phyloP scores from a whole-genome alignment of 2,888 invertebrate species.

The Troglohyphantes excavatus region DNA sequence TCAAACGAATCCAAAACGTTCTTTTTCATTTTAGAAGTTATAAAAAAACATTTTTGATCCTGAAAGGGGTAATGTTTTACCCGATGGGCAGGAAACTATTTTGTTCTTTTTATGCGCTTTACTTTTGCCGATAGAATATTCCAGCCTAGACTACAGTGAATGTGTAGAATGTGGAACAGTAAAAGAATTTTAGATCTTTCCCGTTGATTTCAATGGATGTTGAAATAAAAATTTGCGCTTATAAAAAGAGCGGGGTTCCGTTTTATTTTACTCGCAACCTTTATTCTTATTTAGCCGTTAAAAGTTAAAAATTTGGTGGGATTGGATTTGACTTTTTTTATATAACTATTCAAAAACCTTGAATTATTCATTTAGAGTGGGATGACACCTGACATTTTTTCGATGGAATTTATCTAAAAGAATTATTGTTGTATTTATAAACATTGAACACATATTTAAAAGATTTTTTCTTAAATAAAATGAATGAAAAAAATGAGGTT shows the following conservation, averaged over 20 bases:
- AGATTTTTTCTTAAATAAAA: neutral
- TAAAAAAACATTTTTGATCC: neutral
- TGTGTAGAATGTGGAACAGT: neutral
- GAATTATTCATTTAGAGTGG: neutral
- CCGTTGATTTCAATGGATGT: constrained; percentile 8
- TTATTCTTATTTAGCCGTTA: neutral
- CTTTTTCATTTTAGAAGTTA: neutral
- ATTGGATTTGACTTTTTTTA: neutral
- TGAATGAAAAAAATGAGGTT: no score
- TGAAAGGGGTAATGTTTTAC: constrained; percentile 7
- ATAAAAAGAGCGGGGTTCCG: neutral
- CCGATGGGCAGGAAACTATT: neutral
- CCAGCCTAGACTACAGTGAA: neutral
- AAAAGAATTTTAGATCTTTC: constrained; percentile 9
- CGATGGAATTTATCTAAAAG: neutral
- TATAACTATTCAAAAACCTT: neutral
- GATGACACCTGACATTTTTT: neutral
- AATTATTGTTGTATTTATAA: no score
- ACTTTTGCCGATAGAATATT: neutral
- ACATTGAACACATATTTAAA: no score
- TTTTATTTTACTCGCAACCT: neutral
- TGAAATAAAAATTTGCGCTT: neutral
- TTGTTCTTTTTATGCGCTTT: neutral
- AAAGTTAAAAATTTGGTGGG: neutral
- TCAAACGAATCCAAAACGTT: neutral